Conservation (phyloP, 1,140 invertebrate genomes). For the Cheumatopsyche charites region DNA sequence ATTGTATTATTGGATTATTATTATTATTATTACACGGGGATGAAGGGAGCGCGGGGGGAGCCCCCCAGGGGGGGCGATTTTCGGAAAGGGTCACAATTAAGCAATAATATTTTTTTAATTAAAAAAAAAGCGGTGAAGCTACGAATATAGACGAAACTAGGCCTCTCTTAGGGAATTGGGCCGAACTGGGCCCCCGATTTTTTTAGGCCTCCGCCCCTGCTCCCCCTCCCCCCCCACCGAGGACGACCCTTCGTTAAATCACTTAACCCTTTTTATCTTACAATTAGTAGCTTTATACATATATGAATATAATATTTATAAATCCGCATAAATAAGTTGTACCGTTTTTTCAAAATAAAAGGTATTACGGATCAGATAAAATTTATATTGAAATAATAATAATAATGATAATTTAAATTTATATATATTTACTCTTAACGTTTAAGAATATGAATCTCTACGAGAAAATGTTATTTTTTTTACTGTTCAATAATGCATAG, state of each 20-base stretch:
- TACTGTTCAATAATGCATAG: conserved; percentile 29
- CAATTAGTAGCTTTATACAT: conserved; percentile 43
- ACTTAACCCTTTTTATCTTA: conserved; percentile 45
- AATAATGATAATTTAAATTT: conserved; percentile 33
- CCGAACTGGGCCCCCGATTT: conserved; percentile 6
- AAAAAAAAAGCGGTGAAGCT: conserved; percentile 6
- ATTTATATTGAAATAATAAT: conserved; percentile 30
- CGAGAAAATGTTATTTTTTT: conserved; percentile 41
- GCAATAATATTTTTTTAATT: conserved; percentile 46
- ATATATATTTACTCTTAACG: conserved; percentile 28
- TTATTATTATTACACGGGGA: neutral
- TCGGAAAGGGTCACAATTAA: conserved; percentile 38
- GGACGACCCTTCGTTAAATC: conserved; percentile 37
- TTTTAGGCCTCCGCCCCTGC: conserved; percentile 28
- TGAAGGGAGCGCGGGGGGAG: conserved; percentile 25
- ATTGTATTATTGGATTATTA: conserved; percentile 28
- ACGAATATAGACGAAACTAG: neutral
- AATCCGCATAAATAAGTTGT: conserved; percentile 45
- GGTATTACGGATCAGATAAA: conserved; percentile 38
- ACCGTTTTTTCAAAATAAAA: conserved; percentile 40
- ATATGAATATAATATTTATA: conserved; percentile 24
- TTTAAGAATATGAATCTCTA: conserved; percentile 39
- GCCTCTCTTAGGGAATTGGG: neutral
- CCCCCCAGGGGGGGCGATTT: neutral
- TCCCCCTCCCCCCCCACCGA: conserved; percentile 24